Percentiles rank a stretch among this genome's conserved stretches.
Conservation (phyloP, 2,797 vertebrate species). For the Octomys mimax region DNA sequence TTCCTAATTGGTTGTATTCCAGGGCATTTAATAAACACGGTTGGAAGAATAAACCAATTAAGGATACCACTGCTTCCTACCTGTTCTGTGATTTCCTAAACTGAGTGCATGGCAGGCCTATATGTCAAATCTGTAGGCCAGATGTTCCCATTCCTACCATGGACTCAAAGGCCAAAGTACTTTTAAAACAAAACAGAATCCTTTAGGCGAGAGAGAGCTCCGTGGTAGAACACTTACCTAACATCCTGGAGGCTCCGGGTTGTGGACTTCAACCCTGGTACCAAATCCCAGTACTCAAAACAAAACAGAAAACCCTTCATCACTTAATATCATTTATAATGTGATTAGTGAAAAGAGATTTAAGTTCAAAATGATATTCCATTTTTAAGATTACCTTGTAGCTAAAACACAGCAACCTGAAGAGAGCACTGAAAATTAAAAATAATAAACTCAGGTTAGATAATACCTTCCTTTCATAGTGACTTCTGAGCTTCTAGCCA, state of each 20-base stretch:
- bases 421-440: slow-evolving; percentile 44
- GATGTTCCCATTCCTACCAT: not conserved
- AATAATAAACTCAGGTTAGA: not conserved
- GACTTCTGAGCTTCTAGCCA: not conserved
- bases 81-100: not conserved
- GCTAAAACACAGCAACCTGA: slow-evolving; percentile 1
- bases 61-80: not conserved
- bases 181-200: not conserved
- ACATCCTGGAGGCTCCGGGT: not conserved
- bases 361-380: slow-evolving; percentile 9
- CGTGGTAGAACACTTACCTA: not conserved
- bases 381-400: slow-evolving; percentile 26
- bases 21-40: not conserved
- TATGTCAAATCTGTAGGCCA: not conserved
- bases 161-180: not conserved
- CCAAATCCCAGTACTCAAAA: not conserved
- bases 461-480: not conserved
- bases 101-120: not conserved
- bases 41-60: not conserved
- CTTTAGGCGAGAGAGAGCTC: not conserved
- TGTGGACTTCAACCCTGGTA: not conserved
- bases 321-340: not conserved
- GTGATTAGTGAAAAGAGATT: not conserved
- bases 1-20: not conserved
- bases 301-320: not conserved